phyloP scores from a whole-genome alignment of 1,140 invertebrate species.

The Maconellicoccus hirsutus region DNA sequence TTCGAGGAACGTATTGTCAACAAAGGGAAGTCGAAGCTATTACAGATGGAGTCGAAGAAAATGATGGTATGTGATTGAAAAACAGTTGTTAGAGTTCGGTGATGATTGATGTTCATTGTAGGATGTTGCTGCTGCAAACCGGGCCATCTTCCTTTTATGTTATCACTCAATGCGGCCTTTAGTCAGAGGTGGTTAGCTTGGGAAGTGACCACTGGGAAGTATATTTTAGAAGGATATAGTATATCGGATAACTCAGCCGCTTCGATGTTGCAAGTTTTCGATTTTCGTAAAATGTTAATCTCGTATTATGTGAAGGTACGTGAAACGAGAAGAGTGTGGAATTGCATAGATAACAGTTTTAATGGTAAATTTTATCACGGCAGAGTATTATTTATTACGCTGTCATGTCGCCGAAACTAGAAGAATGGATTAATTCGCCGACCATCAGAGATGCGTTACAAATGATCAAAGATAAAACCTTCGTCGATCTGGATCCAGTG shows the following conservation, averaged over 20 bases:
- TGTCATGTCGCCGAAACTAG: constrained; percentile 71
- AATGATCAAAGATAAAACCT: constrained; percentile 67
- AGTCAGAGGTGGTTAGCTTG: constrained; percentile 95
- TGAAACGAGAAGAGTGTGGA: neutral
- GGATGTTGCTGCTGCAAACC: constrained; percentile 87
- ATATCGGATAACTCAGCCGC: constrained; percentile 94
- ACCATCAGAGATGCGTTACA: constrained; percentile 68
- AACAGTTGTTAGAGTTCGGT: too few species aligned
- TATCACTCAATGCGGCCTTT: constrained; percentile 91
- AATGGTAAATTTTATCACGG: too few species aligned
- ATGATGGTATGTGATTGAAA: constrained; percentile 50
- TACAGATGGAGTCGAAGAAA: constrained; percentile 90
- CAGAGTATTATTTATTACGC: constrained; percentile 96
- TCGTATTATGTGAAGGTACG: constrained; percentile 93
- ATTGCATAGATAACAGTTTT: too few species aligned
- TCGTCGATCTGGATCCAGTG: constrained; percentile 90
- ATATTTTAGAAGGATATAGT: constrained; percentile 94
- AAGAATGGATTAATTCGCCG: constrained; percentile 75
- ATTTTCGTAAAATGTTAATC: constrained; percentile 90
- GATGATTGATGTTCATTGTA: constrained; percentile 31
- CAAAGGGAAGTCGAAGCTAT: constrained; percentile 96
- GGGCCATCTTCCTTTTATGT: constrained; percentile 77
- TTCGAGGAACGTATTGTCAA: constrained; percentile 97
- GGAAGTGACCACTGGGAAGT: constrained; percentile 89
- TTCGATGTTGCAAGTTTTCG: constrained; percentile 94